A percentile compares a stretch with the other conserved stretches of the same genome.
Evolutionary conservation across 2,888 invertebrate species (phyloP).

Genomic region (Smittia aterrima): DNA sequence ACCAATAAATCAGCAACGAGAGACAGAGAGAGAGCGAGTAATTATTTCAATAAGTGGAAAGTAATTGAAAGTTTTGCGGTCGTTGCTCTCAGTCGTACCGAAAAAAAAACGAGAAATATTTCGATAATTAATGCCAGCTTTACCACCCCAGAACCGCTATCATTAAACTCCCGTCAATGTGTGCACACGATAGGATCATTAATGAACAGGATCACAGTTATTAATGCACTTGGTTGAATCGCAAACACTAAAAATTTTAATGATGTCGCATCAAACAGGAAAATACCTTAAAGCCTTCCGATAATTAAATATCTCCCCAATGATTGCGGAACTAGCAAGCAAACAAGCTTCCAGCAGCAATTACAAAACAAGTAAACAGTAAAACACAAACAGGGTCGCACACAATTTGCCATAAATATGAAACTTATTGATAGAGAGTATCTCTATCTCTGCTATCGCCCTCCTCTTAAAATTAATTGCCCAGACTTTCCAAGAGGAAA

Average conservation of each 20-base stretch:
- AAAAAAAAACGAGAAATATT: too few species aligned
- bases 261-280: slow-evolving; percentile 9
- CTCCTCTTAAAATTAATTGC: slow-evolving; percentile 3
- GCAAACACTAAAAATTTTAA: slow-evolving; percentile 15
- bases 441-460: background rate
- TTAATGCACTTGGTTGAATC: slow-evolving; percentile 18
- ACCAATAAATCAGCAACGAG: background rate
- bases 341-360: slow-evolving; percentile 13
- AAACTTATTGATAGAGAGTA: slow-evolving; percentile 9
- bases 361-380: slow-evolving; percentile 3
- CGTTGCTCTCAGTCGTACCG: background rate
- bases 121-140: slow-evolving; percentile 12
- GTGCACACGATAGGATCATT: background rate
- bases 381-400: slow-evolving; percentile 21
- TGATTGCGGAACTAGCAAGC: background rate
- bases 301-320: background rate
- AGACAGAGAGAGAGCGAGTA: background rate
- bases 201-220: background rate
- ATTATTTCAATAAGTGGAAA: slow-evolving; percentile 12
- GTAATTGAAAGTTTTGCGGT: slow-evolving; percentile 17
- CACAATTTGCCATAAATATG: slow-evolving; percentile 7
- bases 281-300: slow-evolving; percentile 9
- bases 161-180: background rate
- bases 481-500: background rate
- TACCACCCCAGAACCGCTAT: background rate